Evolutionary conservation across 2,797 vertebrate species (phyloP).

Genomic region (Pangasius mekongensis): DNA sequence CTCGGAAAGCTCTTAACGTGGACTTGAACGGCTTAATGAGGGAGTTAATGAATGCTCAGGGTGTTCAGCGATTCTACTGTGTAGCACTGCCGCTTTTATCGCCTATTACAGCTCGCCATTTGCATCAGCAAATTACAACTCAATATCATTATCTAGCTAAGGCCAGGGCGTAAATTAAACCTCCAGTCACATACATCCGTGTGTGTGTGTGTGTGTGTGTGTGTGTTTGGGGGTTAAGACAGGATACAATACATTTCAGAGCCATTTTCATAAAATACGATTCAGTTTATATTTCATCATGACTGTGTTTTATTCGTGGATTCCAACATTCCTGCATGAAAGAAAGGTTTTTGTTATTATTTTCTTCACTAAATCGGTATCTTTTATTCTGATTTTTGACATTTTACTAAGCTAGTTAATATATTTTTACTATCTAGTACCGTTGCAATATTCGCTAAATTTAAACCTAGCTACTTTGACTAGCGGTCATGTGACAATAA

Average conservation of each 20-base stretch:
- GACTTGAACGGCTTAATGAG: conserved; percentile 81
- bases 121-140: conserved; percentile 85
- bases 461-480: not conserved
- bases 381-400: not conserved
- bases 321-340: not conserved
- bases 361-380: not conserved
- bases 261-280: not conserved
- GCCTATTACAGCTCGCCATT: conserved; percentile 83
- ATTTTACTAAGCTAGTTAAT: not conserved
- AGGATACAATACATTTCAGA: not conserved
- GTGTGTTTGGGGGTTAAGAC: not conserved
- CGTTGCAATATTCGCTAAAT: not conserved
- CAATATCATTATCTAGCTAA: conserved; percentile 79
- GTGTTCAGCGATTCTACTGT: conserved; percentile 81
- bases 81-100: conserved; percentile 79
- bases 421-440: not conserved
- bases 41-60: conserved; percentile 82
- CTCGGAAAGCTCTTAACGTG: conserved; percentile 77
- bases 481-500: not conserved
- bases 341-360: not conserved
- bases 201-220: conserved; percentile 46
- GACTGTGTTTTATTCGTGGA: not conserved
- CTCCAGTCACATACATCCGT: conserved; percentile 83
- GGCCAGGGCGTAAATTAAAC: conserved; percentile 82
- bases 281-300: not conserved